Conservation (phyloP, 23 tunicate genomes). For the Halocynthia aurantium region DNA sequence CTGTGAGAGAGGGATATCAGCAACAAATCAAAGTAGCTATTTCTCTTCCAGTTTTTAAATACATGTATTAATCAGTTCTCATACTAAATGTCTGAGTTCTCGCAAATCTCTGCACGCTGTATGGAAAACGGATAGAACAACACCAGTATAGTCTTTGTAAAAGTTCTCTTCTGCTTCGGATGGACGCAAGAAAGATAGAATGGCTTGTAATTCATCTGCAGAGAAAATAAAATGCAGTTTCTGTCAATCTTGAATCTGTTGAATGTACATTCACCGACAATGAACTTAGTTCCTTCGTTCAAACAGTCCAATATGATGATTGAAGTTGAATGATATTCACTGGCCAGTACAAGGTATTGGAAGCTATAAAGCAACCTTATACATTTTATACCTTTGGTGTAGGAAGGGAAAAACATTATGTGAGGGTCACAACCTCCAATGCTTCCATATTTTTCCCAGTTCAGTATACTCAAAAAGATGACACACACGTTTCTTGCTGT, state of each 20-base stretch:
- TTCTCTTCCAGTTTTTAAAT: background rate
- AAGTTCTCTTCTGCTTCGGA: conserved; percentile 34
- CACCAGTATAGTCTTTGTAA: conserved; percentile 45
- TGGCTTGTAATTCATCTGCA: conserved; percentile 57
- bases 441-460: conserved; percentile 69
- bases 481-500: conserved; percentile 55
- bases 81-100: conserved; percentile 66
- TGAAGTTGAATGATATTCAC: background rate
- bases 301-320: background rate
- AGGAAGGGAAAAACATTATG: conserved; percentile 60
- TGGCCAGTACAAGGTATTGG: background rate
- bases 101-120: conserved; percentile 65
- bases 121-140: conserved; percentile 51
- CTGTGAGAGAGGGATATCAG: conserved; percentile 13
- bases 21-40: background rate
- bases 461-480: conserved; percentile 48
- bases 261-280: too few relatives aligned
- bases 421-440: conserved; percentile 28
- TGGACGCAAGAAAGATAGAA: conserved; percentile 50
- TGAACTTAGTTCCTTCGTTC: too few relatives aligned
- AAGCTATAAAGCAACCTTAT: background rate
- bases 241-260: too few relatives aligned
- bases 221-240: background rate
- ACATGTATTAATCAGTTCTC: background rate
- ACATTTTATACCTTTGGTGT: conserved; percentile 50